Evolutionary conservation across 1,140 invertebrate genomes (phyloP), one percentile per base, ranked within the genome.

Genomic region (Anagrus nilaparvatae): DNA sequence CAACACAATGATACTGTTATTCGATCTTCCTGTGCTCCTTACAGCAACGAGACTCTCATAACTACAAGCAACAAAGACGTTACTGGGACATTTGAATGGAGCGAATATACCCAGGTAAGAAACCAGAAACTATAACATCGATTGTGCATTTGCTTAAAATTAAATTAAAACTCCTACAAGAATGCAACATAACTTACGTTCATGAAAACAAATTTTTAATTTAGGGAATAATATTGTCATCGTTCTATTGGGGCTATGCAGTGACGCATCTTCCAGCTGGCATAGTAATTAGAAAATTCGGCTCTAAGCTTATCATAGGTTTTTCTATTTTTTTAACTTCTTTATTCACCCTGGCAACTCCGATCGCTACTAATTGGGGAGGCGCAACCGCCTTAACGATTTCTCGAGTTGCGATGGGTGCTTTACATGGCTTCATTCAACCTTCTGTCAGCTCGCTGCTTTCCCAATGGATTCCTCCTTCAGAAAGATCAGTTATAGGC

Each of bases 381-480:
- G 77, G 70, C 5, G 73, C 77, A 5, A 75, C 61, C 20, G 76
- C 71, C 14, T 59, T 85, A 9, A 79, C 82, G 24, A 65, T 76
- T 0, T 58, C 83, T 0, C 69, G 82, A 44, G 74, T 84, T 2
- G 48, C 82, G 2, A 80, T 82, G 71, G 82, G 82, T 42, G 60
- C 84, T 1, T 81, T 81, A 45, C 79, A 85, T 72, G 84, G 84
- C 29, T 81, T 80, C 6, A 85, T 82, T 4, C 84, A 82, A 53
- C 84, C 82, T 2, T 81, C 82, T 0, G 51, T 87, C 18, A 84
- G 81, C 52, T 76, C 76, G 0, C 66, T 87, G 50, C 61, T 86
- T 3, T 78, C 82, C 2, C 74, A 81, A 51, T 87, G 84, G 84
- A 77, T 80, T 0, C 84, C 84, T 0, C 61, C 77, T 0, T 71